Evolutionary conservation across 2,113 vertebrate genomes (phyloP).

Genomic region (Elaphurus davidianus): DNA sequence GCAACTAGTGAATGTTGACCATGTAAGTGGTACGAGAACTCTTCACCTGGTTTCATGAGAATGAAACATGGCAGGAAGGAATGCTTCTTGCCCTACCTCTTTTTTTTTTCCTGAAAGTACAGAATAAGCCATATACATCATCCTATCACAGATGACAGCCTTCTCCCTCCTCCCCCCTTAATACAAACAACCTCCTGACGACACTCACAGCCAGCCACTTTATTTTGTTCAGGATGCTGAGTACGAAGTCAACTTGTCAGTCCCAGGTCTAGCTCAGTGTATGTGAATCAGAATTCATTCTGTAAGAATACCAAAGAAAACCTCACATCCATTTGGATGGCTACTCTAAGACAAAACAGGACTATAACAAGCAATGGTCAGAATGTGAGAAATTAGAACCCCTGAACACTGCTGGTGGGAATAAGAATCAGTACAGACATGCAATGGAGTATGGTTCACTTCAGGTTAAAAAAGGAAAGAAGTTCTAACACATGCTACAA

Average conservation of each 20-base stretch:
- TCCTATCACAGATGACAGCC: not conserved
- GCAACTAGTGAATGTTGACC: not conserved
- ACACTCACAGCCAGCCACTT: not conserved
- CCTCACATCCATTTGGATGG: not conserved
- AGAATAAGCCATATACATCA: not conserved
- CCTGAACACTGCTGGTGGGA: not conserved
- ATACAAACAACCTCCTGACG: not conserved
- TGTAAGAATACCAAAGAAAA: not conserved
- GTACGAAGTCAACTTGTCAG: not conserved
- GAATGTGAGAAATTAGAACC: not conserved
- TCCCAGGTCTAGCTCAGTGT: not conserved
- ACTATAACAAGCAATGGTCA: not conserved
- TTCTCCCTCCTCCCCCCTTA: not conserved
- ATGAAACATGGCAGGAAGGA: conserved; percentile 5
- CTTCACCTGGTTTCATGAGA: conserved; percentile 1
- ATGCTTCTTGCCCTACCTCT: not conserved
- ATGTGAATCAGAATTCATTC: not conserved
- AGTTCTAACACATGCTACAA: not conserved
- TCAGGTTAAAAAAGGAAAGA: not conserved
- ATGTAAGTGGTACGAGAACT: not conserved
- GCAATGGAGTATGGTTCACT: not conserved
- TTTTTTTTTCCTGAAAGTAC: not conserved
- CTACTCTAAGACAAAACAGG: not conserved
- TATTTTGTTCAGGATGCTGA: not conserved
- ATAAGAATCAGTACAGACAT: not conserved